A percentile compares a stretch with the other conserved stretches of the same genome.
These are phyloP conservation scores for Didymodactylos carnosus DNA, from an alignment of 2,888 invertebrate genomes.

Conservation along the genomic window DNA sequence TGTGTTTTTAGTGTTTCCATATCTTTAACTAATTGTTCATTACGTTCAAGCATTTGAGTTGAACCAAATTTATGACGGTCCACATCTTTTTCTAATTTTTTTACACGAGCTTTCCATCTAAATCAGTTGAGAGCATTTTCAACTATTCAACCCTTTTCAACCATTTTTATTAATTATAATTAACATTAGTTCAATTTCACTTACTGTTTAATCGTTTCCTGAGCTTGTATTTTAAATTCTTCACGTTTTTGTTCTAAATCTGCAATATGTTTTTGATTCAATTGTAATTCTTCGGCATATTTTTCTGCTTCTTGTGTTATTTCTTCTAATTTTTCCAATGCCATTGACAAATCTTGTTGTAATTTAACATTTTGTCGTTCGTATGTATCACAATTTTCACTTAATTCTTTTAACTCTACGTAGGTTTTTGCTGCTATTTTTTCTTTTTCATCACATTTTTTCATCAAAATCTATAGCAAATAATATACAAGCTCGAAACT, in stretches of 20 bases:
- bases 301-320: slow-evolving; percentile 22
- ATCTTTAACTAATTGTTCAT: slow-evolving; percentile 28
- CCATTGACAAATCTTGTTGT: not conserved
- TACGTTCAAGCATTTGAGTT: slow-evolving; percentile 23
- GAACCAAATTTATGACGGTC: slow-evolving; percentile 25
- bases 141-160: no score
- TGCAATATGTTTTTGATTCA: slow-evolving; percentile 21
- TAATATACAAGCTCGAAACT: no score
- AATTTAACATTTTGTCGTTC: slow-evolving; percentile 20
- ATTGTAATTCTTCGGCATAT: slow-evolving; percentile 21
- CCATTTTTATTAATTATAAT: no score
- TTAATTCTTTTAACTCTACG: slow-evolving; percentile 23
- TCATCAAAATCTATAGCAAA: slow-evolving; percentile 18
- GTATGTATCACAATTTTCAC: slow-evolving; percentile 23
- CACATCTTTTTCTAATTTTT: slow-evolving; percentile 26
- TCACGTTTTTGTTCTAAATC: slow-evolving; percentile 26
- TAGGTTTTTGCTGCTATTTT: slow-evolving; percentile 15
- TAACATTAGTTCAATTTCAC: not conserved
- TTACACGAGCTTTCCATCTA: slow-evolving; percentile 29
- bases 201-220: slow-evolving; percentile 30
- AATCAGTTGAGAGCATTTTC: not conserved
- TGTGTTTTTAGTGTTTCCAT: slow-evolving; percentile 23
- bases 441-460: slow-evolving; percentile 20
- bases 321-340: slow-evolving; percentile 16
- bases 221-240: slow-evolving; percentile 27